A percentile compares a stretch with the other conserved stretches of the same genome.
These are phyloP conservation scores for Ornithoptera priamus DNA, from an alignment of 2,888 invertebrate species.

Conservation along the genomic window DNA sequence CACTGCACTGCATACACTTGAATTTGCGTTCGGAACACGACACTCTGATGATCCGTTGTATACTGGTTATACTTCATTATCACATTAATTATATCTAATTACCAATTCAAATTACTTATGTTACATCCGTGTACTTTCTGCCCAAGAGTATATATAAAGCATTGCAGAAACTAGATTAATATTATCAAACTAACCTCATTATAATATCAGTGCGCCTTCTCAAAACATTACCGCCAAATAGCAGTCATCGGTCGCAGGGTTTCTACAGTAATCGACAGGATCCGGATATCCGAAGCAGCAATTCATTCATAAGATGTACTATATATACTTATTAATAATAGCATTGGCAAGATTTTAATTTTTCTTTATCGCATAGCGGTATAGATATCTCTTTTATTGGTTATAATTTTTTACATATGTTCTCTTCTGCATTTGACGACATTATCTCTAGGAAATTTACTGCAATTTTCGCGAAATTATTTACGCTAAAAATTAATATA, in stretches of 20 bases:
- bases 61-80: neutral
- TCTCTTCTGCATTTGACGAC: no score
- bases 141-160: neutral
- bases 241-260: no score
- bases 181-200: neutral
- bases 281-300: neutral
- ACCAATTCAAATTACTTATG: neutral
- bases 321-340: neutral
- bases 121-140: neutral
- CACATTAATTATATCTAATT: neutral
- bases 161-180: neutral
- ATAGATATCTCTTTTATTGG: no score
- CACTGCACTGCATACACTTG: conserved; percentile 14
- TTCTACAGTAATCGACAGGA: neutral
- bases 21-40: conserved; percentile 9
- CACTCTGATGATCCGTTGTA: neutral
- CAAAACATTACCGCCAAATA: neutral
- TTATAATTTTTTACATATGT: no score
- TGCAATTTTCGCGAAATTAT: no score
- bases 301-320: neutral
- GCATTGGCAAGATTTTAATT: neutral
- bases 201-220: neutral
- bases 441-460: no score
- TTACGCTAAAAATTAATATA: no score
- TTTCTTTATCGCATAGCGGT: no score